phyloP scores from a whole-genome alignment of 2,113 vertebrate species.

The Salvelinus sp. region DNA sequence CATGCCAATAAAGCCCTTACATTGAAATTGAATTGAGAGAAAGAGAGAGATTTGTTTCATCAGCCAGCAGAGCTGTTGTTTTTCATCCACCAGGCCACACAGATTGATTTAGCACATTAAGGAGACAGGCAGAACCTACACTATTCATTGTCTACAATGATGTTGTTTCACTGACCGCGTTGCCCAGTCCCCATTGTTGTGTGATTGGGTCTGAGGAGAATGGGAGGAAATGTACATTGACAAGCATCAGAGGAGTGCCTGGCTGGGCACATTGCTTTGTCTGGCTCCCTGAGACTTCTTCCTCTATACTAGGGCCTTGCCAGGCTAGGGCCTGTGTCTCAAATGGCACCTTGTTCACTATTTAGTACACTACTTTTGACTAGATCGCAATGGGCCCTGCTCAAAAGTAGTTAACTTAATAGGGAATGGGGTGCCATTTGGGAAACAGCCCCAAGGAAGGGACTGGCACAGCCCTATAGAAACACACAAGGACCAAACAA shows the following conservation, averaged over 20 bases:
- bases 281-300: not conserved
- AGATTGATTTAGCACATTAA: constrained; percentile 65
- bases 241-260: not conserved
- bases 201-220: constrained; percentile 1
- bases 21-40: not conserved
- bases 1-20: too few relatives aligned
- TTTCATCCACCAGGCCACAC: constrained; percentile 13
- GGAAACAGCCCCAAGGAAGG: too few relatives aligned
- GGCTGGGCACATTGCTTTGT: constrained; percentile 8
- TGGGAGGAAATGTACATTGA: not conserved
- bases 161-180: not conserved
- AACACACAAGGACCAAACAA: not conserved
- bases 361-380: too few relatives aligned
- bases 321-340: not conserved
- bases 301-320: not conserved
- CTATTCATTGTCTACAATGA: not conserved
- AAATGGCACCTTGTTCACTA: too few relatives aligned
- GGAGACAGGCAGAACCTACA: not conserved
- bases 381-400: too few relatives aligned
- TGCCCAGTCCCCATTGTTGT: not conserved
- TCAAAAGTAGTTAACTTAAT: too few relatives aligned
- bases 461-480: not conserved
- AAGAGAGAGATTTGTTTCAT: not conserved
- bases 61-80: too few relatives aligned
- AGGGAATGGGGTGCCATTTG: too few relatives aligned